Base-by-base conservation (phyloP, 1,140 invertebrate genomes). In the Drosophila cardini region DNA sequence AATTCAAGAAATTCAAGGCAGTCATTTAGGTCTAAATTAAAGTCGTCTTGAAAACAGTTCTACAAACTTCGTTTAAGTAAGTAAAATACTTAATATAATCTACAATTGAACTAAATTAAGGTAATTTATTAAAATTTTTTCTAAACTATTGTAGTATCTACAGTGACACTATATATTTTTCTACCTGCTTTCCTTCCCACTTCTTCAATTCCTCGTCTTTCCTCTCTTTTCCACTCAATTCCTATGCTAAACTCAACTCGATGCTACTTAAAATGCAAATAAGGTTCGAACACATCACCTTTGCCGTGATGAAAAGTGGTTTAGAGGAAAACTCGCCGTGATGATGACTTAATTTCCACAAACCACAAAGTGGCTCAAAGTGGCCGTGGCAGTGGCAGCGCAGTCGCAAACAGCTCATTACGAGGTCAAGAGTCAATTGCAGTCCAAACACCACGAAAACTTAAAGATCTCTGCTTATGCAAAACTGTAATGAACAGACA, bases 401-500 rank as follows among this genome's bases (percentile, higher is more conserved):
- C 40, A 62, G 55, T 58, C 58, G 40, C 72, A 74, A 63, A 70
- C 72, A 30, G 30, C 42, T 74, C 67, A 74, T 74, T 74, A 74
- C 52, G 57, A 74, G 72, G 72, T 74, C 67, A 74, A 52, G 63
- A 70, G 70, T 70, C 72, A 74, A 74, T 73, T 69, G 71, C 50
- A 55, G 50, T 38, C 58, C 30, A 60, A 69, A 62, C 64, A 69
- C 65, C 71, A 58, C 21, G 21, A 56, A 32, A 57, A 74, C n/a
- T 13, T 18, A 42, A 38, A 16, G 43, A 58, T 50, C 52, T 63
- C 11, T 26, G 3, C 67, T 63, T 70, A 74, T 70, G 72, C 72
- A 74, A 63, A 74, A 62, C 34, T 11, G n/a, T 34, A 40, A 62
- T 38, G 58, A 16, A 7, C 57, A 52, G 48, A 69, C 57, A 62